These are phyloP conservation scores for Dicentrarchus labrax DNA, from an alignment of 2,113 vertebrate species.

Conservation along the genomic window DNA sequence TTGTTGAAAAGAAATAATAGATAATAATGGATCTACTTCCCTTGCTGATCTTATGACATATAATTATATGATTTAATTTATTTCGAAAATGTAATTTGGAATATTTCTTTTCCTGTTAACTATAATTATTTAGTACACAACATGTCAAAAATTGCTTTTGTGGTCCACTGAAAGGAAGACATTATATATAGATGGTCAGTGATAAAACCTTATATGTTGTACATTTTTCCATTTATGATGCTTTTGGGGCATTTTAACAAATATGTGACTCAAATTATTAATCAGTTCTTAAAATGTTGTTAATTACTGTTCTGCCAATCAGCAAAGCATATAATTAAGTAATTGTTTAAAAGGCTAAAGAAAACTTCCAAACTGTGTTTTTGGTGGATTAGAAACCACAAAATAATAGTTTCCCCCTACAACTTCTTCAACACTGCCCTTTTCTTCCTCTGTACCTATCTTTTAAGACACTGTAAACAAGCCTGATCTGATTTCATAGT, in stretches of 20 bases:
- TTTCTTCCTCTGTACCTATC: neutral
- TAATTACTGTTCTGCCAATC: neutral
- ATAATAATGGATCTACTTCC: neutral
- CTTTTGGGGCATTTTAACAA: neutral
- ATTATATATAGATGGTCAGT: neutral
- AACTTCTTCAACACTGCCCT: neutral
- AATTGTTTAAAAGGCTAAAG: neutral
- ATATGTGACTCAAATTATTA: neutral
- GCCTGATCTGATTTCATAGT: neutral
- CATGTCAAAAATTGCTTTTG: neutral
- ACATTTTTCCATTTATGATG: neutral
- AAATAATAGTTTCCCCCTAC: neutral
- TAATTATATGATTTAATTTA: neutral
- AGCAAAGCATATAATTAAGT: neutral
- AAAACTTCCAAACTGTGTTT: neutral
- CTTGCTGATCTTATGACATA: neutral
- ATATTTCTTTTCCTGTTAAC: neutral
- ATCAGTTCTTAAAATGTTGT: neutral
- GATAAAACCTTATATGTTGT: neutral
- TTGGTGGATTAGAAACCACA: neutral
- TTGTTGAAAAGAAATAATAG: neutral
- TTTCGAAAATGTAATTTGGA: neutral
- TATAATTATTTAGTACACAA: neutral
- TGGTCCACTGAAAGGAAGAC: neutral
- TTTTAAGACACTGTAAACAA: neutral